These are phyloP conservation scores for Oncorhynchus tshawytscha DNA, from an alignment of 2,113 vertebrate genomes.

Conservation along the genomic window DNA sequence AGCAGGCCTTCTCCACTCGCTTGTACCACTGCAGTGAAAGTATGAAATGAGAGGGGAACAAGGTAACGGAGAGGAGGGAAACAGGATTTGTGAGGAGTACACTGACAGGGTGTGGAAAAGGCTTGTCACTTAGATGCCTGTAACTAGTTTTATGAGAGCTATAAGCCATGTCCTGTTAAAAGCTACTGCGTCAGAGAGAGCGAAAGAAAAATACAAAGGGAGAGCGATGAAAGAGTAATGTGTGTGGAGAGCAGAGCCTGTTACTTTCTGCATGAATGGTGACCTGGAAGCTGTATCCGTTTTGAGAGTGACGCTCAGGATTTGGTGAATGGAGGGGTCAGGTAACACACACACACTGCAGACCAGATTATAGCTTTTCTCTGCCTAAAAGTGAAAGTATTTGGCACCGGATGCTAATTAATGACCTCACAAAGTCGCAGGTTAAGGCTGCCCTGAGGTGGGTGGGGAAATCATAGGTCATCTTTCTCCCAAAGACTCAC, in stretches of 20 bases:
- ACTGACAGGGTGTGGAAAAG: background rate
- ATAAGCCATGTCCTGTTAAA: no score
- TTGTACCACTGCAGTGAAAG: background rate
- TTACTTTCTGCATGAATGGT: conserved; percentile 41
- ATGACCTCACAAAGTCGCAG: background rate
- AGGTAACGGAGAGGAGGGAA: background rate
- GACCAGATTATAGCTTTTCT: conserved; percentile 10
- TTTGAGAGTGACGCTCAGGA: conserved; percentile 15
- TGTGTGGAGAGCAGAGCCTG: conserved; percentile 16
- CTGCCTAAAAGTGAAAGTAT: background rate
- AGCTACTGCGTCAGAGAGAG: no score
- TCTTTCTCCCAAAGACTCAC: background rate
- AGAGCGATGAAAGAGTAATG: conserved; percentile 17
- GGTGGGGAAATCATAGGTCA: background rate
- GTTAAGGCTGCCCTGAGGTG: background rate
- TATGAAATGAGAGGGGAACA: background rate
- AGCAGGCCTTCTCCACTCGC: background rate
- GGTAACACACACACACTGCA: background rate
- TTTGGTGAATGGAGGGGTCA: background rate
- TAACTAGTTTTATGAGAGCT: background rate
- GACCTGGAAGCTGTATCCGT: conserved; percentile 44
- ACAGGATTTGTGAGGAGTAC: no score
- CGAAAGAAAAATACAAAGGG: background rate
- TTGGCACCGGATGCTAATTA: conserved; percentile 9
- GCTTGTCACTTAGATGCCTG: background rate